Evolutionary conservation across 2,888 invertebrate species (phyloP).

Genomic region (Papilio elwesi): DNA sequence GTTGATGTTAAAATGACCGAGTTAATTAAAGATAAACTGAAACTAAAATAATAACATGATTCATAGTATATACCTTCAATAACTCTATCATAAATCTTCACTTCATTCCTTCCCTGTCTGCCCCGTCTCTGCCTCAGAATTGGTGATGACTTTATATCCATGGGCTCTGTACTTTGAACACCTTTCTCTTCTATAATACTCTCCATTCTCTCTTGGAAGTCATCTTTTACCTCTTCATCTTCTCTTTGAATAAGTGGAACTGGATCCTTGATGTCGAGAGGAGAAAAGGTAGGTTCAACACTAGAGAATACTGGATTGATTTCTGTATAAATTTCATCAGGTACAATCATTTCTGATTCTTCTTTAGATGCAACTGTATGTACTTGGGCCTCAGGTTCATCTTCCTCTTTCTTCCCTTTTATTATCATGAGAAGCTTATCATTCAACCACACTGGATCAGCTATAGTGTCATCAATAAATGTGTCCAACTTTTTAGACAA

Average conservation of each 20-base stretch:
- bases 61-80: slow-evolving; percentile 67
- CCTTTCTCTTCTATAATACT: slow-evolving; percentile 55
- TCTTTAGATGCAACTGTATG: slow-evolving; percentile 16
- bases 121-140: slow-evolving; percentile 70
- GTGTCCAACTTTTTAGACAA: slow-evolving; percentile 83
- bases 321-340: slow-evolving; percentile 37
- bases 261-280: slow-evolving; percentile 46
- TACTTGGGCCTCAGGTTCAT: slow-evolving; percentile 4
- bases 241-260: slow-evolving; percentile 25
- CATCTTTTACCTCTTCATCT: slow-evolving; percentile 45
- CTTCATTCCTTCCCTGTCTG: slow-evolving; percentile 74
- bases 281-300: slow-evolving; percentile 55
- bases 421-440: slow-evolving; percentile 65
- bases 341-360: slow-evolving; percentile 25
- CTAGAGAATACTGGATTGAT: slow-evolving; percentile 38
- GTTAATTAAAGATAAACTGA: no score
- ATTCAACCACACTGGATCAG: slow-evolving; percentile 81
- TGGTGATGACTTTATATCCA: slow-evolving; percentile 76
- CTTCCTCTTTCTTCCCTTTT: slow-evolving; percentile 50
- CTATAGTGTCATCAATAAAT: slow-evolving; percentile 75
- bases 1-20: no score
- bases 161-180: slow-evolving; percentile 57
- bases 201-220: slow-evolving; percentile 45
- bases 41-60: no score
- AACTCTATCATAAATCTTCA: slow-evolving; percentile 80